Evolutionary conservation across 2,888 invertebrate species (phyloP).

Genomic region (Hoplodrina blanda): DNA sequence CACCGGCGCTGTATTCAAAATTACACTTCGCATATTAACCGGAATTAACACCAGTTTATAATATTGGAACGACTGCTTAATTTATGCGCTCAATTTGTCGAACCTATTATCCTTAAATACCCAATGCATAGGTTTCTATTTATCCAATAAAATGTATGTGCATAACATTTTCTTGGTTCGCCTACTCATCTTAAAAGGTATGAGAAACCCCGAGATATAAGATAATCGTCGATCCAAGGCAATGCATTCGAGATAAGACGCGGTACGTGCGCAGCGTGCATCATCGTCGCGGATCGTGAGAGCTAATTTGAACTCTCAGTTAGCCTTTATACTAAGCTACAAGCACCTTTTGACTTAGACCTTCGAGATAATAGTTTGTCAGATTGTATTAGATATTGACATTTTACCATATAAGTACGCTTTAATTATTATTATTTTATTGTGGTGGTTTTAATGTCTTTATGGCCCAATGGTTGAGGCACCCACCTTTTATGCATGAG

Average conservation of each 20-base stretch:
- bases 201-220: conserved; percentile 31
- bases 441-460: no score
- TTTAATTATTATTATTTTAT: not conserved
- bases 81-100: conserved; percentile 55
- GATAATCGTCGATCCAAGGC: conserved; percentile 42
- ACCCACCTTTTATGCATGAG: no score
- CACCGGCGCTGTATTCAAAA: conserved; percentile 67
- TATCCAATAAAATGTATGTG: conserved; percentile 20
- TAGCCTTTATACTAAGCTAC: conserved; percentile 20
- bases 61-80: conserved; percentile 51
- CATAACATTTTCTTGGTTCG: conserved; percentile 12
- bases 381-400: not conserved
- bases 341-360: conserved; percentile 21
- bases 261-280: conserved; percentile 48
- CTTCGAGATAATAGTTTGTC: not conserved
- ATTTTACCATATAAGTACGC: not conserved
- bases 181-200: conserved; percentile 24
- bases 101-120: conserved; percentile 31
- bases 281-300: conserved; percentile 26
- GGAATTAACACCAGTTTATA: conserved; percentile 65
- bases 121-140: conserved; percentile 20
- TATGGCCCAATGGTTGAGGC: no score
- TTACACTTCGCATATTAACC: conserved; percentile 70
- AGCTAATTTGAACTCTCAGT: conserved; percentile 43
- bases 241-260: conserved; percentile 45